Evolutionary conservation across 1,140 invertebrate genomes (phyloP).

Genomic region (Drosophila bocki): DNA sequence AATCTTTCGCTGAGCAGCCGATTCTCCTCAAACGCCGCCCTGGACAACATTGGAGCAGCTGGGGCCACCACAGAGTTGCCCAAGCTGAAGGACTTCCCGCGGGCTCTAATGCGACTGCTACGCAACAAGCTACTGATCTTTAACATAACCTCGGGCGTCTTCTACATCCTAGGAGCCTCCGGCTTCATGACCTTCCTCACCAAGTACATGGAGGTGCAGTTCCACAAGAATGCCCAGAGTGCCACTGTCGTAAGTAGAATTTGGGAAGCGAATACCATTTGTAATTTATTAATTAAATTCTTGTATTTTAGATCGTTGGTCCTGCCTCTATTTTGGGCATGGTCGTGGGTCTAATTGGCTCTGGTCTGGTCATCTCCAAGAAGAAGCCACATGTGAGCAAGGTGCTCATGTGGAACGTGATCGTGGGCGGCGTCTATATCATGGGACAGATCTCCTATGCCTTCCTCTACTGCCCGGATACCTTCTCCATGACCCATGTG

Average conservation of each 20-base stretch:
- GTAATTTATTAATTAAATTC: conserved; percentile 83
- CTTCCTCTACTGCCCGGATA: conserved; percentile 87
- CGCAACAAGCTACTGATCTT: conserved; percentile 87
- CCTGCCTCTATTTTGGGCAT: conserved; percentile 87
- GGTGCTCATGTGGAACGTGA: conserved; percentile 88
- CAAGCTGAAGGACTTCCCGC: conserved; percentile 86
- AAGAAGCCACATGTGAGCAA: conserved; percentile 87
- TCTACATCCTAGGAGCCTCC: conserved; percentile 88
- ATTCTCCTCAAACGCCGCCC: conserved; percentile 67
- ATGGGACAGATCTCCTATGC: conserved; percentile 86
- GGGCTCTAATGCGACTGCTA: conserved; percentile 87
- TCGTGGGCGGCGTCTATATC: conserved; percentile 87
- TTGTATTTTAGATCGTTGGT: conserved; percentile 86
- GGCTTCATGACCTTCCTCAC: conserved; percentile 90
- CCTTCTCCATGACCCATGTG: conserved; percentile 46
- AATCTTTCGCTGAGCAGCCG: conserved; percentile 70
- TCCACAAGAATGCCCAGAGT: conserved; percentile 87
- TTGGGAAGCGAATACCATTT: conserved; percentile 65
- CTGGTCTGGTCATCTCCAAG: conserved; percentile 88
- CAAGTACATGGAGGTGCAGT: conserved; percentile 91
- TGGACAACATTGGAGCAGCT: conserved; percentile 68
- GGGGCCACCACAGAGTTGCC: conserved; percentile 66
- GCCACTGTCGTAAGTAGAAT: conserved; percentile 86
- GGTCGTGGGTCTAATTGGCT: conserved; percentile 88
- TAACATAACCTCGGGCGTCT: conserved; percentile 87